Evolutionary conservation across 2,888 invertebrate genomes (phyloP).

Genomic region (Esperia sulphurella): DNA sequence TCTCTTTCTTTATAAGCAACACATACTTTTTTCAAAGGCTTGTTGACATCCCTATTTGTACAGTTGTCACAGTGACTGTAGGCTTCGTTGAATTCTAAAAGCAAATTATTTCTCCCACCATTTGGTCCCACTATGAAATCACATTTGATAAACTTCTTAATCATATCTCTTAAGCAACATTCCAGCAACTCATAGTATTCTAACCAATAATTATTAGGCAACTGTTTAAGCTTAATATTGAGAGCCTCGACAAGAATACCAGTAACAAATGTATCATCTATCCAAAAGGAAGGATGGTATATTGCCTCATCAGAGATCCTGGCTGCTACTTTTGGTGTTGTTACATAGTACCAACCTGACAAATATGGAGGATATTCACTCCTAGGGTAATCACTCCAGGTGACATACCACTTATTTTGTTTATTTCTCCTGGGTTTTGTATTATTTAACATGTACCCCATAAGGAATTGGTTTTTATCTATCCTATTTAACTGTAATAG

Average conservation of each 20-base stretch:
- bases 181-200: conserved; percentile 85
- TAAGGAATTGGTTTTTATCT: conserved; percentile 46
- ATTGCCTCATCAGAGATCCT: conserved; percentile 77
- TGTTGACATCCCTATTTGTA: conserved; percentile 60
- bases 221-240: conserved; percentile 76
- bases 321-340: conserved; percentile 81
- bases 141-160: conserved; percentile 79
- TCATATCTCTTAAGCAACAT: conserved; percentile 84
- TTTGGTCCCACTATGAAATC: conserved; percentile 87
- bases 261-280: conserved; percentile 93
- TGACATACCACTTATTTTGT: conserved; percentile 90
- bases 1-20: conserved; percentile 63
- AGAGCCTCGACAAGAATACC: conserved; percentile 84
- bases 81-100: conserved; percentile 82
- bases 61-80: conserved; percentile 81
- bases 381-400: conserved; percentile 80
- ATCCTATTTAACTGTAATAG: conserved; percentile 25
- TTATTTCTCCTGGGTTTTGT: conserved; percentile 82
- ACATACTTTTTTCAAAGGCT: conserved; percentile 79
- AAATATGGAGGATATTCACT: conserved; percentile 85
- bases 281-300: conserved; percentile 89
- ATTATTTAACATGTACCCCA: conserved; percentile 83
- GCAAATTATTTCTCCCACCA: conserved; percentile 85
- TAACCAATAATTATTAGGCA: conserved; percentile 81
- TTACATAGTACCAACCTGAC: conserved; percentile 92